phyloP scores from a whole-genome alignment of 2,797 vertebrate genomes.

The Phyllotis vaccarum region DNA sequence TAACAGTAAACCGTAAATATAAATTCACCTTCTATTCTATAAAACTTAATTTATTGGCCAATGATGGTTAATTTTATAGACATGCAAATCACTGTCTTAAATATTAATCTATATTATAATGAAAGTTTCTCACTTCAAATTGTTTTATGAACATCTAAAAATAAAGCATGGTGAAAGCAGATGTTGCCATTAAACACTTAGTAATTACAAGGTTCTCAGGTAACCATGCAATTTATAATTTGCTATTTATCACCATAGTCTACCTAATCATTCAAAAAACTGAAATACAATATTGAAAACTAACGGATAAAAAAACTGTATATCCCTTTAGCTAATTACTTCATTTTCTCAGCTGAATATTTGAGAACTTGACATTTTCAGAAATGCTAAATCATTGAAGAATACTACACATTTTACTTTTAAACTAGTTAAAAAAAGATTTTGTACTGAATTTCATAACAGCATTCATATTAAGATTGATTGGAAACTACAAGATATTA shows the following conservation, averaged over 20 bases:
- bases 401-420: conserved; percentile 82
- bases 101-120: conserved; percentile 72
- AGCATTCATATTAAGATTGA: conserved; percentile 86
- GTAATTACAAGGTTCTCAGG: conserved; percentile 76
- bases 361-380: conserved; percentile 89
- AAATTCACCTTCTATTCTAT: conserved; percentile 80
- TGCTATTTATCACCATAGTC: conserved; percentile 82
- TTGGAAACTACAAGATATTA: conserved; percentile 85
- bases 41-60: conserved; percentile 80
- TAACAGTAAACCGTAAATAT: conserved; percentile 80
- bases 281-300: conserved; percentile 86
- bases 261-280: conserved; percentile 85
- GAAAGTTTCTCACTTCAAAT: conserved; percentile 82
- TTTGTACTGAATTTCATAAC: conserved; percentile 84
- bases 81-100: conserved; percentile 88
- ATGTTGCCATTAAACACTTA: conserved; percentile 77
- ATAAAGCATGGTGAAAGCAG: conserved; percentile 88
- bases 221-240: conserved; percentile 86
- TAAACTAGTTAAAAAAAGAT: conserved; percentile 81
- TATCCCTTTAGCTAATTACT: conserved; percentile 88
- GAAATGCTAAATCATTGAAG: conserved; percentile 87
- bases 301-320: conserved; percentile 88
- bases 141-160: conserved; percentile 81
- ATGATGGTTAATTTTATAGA: conserved; percentile 82
- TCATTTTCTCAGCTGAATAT: conserved; percentile 88